Percentiles rank a stretch among this genome's conserved stretches.
Conservation (phyloP, 2,797 vertebrate genomes). For the Trachurus trachurus region DNA sequence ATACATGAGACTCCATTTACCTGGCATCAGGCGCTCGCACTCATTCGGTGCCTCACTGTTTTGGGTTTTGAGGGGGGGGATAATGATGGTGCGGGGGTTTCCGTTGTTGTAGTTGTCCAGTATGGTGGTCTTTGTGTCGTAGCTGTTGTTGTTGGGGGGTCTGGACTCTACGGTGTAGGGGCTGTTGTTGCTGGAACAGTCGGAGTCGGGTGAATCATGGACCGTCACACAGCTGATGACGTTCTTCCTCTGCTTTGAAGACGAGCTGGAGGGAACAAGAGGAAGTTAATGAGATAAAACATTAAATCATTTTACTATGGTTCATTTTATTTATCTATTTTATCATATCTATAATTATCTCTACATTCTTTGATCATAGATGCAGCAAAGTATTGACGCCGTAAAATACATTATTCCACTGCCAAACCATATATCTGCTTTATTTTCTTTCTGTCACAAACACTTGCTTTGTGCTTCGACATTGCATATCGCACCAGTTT, state of each 20-base stretch:
- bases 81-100: slow-evolving; percentile 96
- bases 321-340: not conserved
- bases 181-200: slow-evolving; percentile 96
- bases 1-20: slow-evolving; percentile 75
- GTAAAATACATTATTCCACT: not conserved
- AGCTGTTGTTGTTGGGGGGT: slow-evolving; percentile 85
- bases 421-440: not conserved
- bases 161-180: slow-evolving; percentile 91
- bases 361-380: not conserved
- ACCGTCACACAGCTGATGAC: slow-evolving; percentile 99
- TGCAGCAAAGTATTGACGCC: not conserved
- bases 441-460: not conserved
- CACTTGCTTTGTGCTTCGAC: not conserved
- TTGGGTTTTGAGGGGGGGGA: slow-evolving; percentile 96
- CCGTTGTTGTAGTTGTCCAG: slow-evolving; percentile 91
- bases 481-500: not conserved
- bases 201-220: slow-evolving; percentile 96
- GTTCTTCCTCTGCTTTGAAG: slow-evolving; percentile 98
- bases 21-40: slow-evolving; percentile 93
- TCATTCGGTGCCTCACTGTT: slow-evolving; percentile 90
- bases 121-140: slow-evolving; percentile 90
- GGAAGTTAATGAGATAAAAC: not conserved
- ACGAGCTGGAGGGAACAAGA: slow-evolving; percentile 85
- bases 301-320: not conserved
- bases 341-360: not conserved